Evolutionary conservation across 2,888 invertebrate genomes (phyloP).

Genomic region (Pimpla rufipes): DNA sequence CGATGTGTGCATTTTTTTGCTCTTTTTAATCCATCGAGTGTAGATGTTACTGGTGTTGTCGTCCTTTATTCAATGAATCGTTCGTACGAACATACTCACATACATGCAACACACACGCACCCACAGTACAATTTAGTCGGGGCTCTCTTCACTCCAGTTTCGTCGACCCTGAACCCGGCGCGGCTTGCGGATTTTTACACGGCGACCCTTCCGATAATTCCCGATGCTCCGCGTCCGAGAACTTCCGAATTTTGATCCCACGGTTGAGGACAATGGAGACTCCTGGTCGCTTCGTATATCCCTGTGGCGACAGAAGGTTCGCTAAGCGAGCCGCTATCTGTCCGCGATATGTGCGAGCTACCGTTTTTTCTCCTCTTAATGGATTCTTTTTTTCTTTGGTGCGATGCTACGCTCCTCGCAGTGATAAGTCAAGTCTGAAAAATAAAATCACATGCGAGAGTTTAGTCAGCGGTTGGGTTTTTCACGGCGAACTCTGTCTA

Average conservation of each 20-base stretch:
- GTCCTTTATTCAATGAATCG: constrained; percentile 64
- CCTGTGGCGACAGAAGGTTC: constrained; percentile 75
- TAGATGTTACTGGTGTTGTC: constrained; percentile 21
- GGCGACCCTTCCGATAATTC: constrained; percentile 66
- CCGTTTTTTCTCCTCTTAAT: constrained; percentile 9
- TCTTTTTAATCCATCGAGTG: constrained; percentile 10
- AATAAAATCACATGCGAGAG: constrained; percentile 31
- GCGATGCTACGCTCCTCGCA: background rate
- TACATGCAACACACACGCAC: constrained; percentile 69
- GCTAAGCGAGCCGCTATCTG: constrained; percentile 65
- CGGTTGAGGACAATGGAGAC: constrained; percentile 77
- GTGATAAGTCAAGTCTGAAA: constrained; percentile 37
- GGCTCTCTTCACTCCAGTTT: constrained; percentile 2
- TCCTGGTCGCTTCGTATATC: constrained; percentile 75
- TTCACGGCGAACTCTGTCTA: background rate
- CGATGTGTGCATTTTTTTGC: background rate
- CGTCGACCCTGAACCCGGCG: constrained; percentile 52
- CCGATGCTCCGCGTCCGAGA: constrained; percentile 70
- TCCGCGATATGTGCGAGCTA: constrained; percentile 1
- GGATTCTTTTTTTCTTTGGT: constrained; percentile 15
- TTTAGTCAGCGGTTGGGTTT: constrained; percentile 21
- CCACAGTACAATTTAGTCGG: constrained; percentile 59
- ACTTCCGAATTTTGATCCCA: constrained; percentile 72
- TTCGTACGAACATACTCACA: constrained; percentile 65
- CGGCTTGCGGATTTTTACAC: constrained; percentile 71